A percentile compares a stretch with the other conserved stretches of the same genome.
phyloP scores from a whole-genome alignment of 2,113 vertebrate genomes.

The Eretmodus cyanostictus region DNA sequence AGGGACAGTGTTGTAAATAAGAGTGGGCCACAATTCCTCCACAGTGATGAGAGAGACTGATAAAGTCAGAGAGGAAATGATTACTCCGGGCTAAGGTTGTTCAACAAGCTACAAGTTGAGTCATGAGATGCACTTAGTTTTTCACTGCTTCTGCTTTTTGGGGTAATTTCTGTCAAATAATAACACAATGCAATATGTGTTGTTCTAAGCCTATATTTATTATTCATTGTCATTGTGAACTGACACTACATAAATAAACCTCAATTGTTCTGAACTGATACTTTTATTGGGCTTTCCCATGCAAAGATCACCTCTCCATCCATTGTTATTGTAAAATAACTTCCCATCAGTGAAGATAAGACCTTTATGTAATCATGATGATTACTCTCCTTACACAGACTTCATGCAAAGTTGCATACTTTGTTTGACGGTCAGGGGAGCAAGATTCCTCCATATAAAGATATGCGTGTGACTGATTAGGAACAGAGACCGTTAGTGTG shows the following conservation, averaged over 20 bases:
- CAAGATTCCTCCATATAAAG: not conserved
- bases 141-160: not conserved
- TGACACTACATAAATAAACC: not conserved
- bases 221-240: not conserved
- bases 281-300: not conserved
- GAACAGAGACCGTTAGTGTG: not conserved
- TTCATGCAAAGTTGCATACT: not conserved
- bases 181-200: not conserved
- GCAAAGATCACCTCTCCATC: conserved; percentile 3
- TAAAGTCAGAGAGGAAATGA: not conserved
- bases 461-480: conserved; percentile 15
- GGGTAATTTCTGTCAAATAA: not conserved
- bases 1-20: not conserved
- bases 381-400: not conserved
- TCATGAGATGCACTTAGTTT: not conserved
- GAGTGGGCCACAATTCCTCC: not conserved
- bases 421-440: not conserved
- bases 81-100: not conserved
- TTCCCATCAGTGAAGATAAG: not conserved
- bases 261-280: not conserved
- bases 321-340: not conserved
- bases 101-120: not conserved
- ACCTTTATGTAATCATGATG: not conserved
- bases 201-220: not conserved
- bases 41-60: not conserved